Evolutionary conservation across 2,113 vertebrate species (phyloP), one percentile per base, ranked within the genome.

Genomic region (Pteropus alecto): DNA sequence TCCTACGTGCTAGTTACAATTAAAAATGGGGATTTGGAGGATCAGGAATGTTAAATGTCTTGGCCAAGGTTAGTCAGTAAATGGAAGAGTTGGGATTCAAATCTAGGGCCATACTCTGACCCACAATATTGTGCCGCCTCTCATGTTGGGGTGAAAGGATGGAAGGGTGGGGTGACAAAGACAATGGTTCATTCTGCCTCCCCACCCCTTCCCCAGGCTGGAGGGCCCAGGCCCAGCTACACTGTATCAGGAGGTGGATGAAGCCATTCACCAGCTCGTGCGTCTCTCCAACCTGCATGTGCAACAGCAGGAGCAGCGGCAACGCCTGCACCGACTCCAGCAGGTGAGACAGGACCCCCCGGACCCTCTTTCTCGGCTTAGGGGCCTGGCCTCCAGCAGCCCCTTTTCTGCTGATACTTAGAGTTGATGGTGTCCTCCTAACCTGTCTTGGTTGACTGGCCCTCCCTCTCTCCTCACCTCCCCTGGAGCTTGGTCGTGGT

Each of bases 261-360:
- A 99, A 54, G 99, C 99, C 33, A 99, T 99, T n/a, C 99, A 99
- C 56, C 98, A 98, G 16, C 99, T 99, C 0, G 99, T 99, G 48
- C 98, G 98, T 6, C 98, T 99, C 91, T 99, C 99, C 97, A 99
- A 99, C 97, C 98, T 98, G 89, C 99, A 98, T 1, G 98, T 99
- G 14, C 98, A 98, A 7, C 98, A 99, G 81, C 98, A 99, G 97
- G 99, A 99, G 18, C 96, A 98, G 63, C 98, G 99, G 46, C 98
- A 98, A 0, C 87, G 96, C 19, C 97, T 98, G 63, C 98, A 97
- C 90, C 98, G 95, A 97, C 98, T 99, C 95, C 98, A 98, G 43
- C 99, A 99, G 99, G 99, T 99, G 43, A 94, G 78, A 41, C 35
- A 33, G 78, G 26, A 41, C 11, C 54, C 82, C 38, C 12, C 0